Conservation (phyloP, 2,113 vertebrate genomes). For the Laterallus jamaicensis region DNA sequence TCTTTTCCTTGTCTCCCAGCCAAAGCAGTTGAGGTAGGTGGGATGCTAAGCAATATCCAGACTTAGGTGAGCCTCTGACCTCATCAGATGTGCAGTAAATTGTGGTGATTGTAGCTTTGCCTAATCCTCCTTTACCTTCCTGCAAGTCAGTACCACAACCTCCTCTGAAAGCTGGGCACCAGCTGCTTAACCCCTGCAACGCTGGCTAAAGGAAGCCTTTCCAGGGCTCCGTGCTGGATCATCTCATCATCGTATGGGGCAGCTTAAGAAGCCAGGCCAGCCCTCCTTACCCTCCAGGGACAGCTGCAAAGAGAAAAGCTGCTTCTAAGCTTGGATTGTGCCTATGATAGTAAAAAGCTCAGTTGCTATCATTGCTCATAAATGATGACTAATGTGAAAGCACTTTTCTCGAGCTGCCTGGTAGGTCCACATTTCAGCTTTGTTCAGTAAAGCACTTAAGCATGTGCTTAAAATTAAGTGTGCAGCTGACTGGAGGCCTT, state of each 20-base stretch:
- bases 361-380: neutral
- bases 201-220: neutral
- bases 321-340: neutral
- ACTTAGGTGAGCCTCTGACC: neutral
- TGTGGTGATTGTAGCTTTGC: neutral
- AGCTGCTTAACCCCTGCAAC: neutral
- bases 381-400: constrained; percentile 19
- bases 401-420: constrained; percentile 17
- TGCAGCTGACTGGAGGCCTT: constrained; percentile 54
- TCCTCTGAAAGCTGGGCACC: neutral
- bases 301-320: neutral
- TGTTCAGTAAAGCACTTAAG: constrained; percentile 55
- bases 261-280: neutral
- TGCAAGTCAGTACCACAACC: neutral
- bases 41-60: neutral
- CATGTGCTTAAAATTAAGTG: constrained; percentile 68
- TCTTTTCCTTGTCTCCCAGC: neutral
- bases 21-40: neutral
- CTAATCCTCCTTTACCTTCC: neutral
- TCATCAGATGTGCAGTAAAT: neutral
- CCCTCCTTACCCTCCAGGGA: neutral
- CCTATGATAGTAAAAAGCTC: neutral
- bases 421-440: constrained; percentile 36
- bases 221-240: neutral
- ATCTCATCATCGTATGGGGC: neutral